Evolutionary conservation across 2,797 vertebrate species (phyloP), one percentile per base, ranked within the genome.

Genomic region (Poeciliopsis paucimaculata): DNA sequence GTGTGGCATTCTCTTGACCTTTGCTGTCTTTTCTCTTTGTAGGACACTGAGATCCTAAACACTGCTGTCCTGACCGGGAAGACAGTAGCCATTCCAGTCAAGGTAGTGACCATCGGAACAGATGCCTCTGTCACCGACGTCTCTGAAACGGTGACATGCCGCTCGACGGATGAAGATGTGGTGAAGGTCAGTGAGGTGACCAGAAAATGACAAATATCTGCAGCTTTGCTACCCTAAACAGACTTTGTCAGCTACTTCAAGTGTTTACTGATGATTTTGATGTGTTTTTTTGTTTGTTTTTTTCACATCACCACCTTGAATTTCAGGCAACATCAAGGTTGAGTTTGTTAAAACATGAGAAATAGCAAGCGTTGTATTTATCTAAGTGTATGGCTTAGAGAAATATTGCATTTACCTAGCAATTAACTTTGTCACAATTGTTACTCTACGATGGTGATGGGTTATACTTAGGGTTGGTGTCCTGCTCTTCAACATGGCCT

Each of bases 11-110:
- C 43, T 70, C 8, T 55, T 90, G 45, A 75, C 83, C 46, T 75
- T 9, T 31, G 75, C 74, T 9, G 81, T 72, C 71, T 34, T 78
- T 26, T 82, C 18, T 66, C 12, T 51, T 73, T 84, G 7, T 2
- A 99, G 98, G 97, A 99, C 91, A 96, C 94, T 0, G 98, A 99
- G 91, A 97, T 99, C 71, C 90, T 99, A 86, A 99, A 99, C 94
- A 99, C 98, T 0, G 98, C 98, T 0, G 94, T 99, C 71, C 95
- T 99, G 75, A 99, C 97, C 0, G 98, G 98, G 26, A 98, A 94
- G 84, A 97, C 96, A 0, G 98, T 99, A 60, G 96, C 97, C 0
- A 94, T 98, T 77, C 98, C 98, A 0, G 86, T 99, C 43, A 97
- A 95, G 89, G 97, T 98, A 91, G 96, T 99, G 86, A 96, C 97